Evolutionary conservation across 1,140 invertebrate species (phyloP), one percentile per base, ranked within the genome.

Genomic region (Achroia grisella): DNA sequence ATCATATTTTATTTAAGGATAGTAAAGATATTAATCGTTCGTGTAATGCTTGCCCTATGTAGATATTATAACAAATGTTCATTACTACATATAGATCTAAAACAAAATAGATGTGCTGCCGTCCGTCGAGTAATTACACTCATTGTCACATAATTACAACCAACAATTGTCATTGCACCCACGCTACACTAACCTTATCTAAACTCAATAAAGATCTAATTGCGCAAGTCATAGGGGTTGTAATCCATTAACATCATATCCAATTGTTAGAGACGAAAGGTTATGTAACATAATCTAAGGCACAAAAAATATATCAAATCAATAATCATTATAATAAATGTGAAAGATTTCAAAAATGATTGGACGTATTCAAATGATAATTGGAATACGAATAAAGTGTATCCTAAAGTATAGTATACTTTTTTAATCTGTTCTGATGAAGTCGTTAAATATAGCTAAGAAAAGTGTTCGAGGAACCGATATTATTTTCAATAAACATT

Each of bases 101-200:
- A 43, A 4, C 33, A 33, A 44, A 11, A 39, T 49, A 33, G 48
- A 30, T 46, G 45, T 47, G 48, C 44, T 48, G 44, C 46, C 50
- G 44, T 52, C 56, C 54, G 48, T 55, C 44, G 47, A 52, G 56
- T 77, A 79, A 82, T 82, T 76, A 77, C 75, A 77, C 72, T 77
- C 70, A 82, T 82, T 82, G 73, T 79, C 73, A 71, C 66, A 60
- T 79, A 77, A 79, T 81, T 79, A 77, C 69, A 51, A 40, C 56
- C 63, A 70, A 77, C 73, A 76, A 69, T 80, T 72, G 71, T 73
- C 66, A 70, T 59, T 70, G 68, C 67, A 72, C 69, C 71, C 71
- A 75, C 71, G 71, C 69, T 60, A 32, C 44, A 31, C 44, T 33
- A 49, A 12, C 50, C 44, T 55, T 51, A 58, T 61, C 48, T 55